These are phyloP conservation scores for Rhinogobius similis DNA, from an alignment of 2,113 vertebrate species.

Conservation along the genomic window DNA sequence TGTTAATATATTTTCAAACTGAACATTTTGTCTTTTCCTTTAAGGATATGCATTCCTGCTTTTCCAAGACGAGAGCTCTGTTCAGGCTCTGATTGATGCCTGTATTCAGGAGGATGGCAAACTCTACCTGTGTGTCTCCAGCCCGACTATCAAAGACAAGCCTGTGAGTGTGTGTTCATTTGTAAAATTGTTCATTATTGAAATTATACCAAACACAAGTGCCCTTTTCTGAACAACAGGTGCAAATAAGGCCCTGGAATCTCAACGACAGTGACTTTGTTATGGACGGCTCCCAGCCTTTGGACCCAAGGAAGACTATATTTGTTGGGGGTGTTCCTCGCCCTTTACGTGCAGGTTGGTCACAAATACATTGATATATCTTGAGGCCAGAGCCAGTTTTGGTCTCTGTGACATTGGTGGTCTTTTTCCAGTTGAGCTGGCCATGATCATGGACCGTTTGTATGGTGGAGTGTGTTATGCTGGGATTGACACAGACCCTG, in stretches of 20 bases:
- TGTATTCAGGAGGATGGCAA: constrained; percentile 99
- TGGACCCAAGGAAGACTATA: constrained; percentile 98
- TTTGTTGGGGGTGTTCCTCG: constrained; percentile 98
- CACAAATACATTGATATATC: background rate
- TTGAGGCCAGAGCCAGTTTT: background rate
- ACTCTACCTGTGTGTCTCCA: constrained; percentile 97
- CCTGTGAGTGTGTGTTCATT: constrained; percentile 80
- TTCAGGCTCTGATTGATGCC: constrained; percentile 97
- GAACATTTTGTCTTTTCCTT: constrained; percentile 3
- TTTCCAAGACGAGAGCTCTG: constrained; percentile 99
- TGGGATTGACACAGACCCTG: constrained; percentile 98
- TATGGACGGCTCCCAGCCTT: constrained; percentile 98
- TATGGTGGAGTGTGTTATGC: constrained; percentile 99
- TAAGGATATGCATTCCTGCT: constrained; percentile 97
- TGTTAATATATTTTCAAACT: background rate
- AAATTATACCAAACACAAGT: background rate
- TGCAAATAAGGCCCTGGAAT: constrained; percentile 99
- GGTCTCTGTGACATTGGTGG: background rate
- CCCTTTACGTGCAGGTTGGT: constrained; percentile 92
- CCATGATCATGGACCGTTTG: constrained; percentile 99
- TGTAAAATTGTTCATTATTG: background rate
- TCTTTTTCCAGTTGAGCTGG: constrained; percentile 88
- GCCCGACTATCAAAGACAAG: constrained; percentile 99
- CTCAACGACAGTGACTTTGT: constrained; percentile 99
- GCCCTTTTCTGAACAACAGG: constrained; percentile 70